A percentile compares a stretch with the other conserved stretches of the same genome.
Evolutionary conservation across 2,113 vertebrate species (phyloP).

Genomic region (Miniopterus natalensis): DNA sequence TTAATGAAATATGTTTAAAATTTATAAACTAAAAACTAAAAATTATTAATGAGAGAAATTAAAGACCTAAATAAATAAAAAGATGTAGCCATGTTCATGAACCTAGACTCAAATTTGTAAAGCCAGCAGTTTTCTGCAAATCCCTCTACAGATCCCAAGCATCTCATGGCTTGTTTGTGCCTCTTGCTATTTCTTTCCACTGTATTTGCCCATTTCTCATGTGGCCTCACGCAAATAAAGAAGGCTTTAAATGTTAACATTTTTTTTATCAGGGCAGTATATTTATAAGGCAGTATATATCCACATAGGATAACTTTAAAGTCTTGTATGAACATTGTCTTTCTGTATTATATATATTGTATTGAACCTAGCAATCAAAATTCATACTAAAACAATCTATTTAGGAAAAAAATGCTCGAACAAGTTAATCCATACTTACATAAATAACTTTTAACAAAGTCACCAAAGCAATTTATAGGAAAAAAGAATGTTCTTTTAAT

Average conservation of each 20-base stretch:
- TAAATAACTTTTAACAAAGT: not conserved
- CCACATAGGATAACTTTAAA: not conserved
- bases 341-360: not conserved
- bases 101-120: no score
- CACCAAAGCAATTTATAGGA: not conserved
- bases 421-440: not conserved
- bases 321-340: not conserved
- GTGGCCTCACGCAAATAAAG: not conserved
- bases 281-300: not conserved
- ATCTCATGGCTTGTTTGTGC: not conserved
- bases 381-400: not conserved
- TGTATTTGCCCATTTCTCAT: not conserved
- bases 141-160: no score
- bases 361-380: conserved; percentile 25
- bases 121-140: no score
- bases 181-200: not conserved
- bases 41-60: no score
- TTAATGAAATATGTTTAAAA: no score
- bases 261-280: not conserved
- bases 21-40: no score
- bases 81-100: no score
- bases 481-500: not conserved
- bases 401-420: not conserved
- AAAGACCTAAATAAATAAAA: no score
- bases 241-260: not conserved